phyloP scores from a whole-genome alignment of 2,113 vertebrate genomes.

The Gadus macrocephalus region DNA sequence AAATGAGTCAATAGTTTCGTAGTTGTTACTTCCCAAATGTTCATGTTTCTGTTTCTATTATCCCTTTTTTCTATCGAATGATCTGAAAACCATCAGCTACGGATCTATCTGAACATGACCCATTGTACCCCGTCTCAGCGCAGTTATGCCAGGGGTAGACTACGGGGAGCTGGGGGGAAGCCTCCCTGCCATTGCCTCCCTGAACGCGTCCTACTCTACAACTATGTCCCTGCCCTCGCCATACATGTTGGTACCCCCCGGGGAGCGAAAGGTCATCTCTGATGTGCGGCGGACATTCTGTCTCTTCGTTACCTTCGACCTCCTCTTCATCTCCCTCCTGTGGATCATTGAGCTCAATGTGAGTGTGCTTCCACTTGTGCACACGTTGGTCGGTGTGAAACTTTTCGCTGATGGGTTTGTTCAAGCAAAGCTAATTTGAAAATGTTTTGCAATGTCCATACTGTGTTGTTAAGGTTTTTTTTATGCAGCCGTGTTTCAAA shows the following conservation, averaged over 20 bases:
- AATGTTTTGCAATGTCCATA: too few relatives aligned
- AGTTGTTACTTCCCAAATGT: too few relatives aligned
- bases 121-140: conserved; percentile 18
- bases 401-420: too few relatives aligned
- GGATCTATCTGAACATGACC: conserved; percentile 12
- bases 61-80: too few relatives aligned
- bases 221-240: conserved; percentile 73
- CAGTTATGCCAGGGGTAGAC: conserved; percentile 69
- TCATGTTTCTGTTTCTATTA: too few relatives aligned
- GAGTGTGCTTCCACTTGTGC: conserved; percentile 14
- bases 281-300: conserved; percentile 98
- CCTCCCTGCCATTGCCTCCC: conserved; percentile 86
- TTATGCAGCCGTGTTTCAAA: too few relatives aligned
- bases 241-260: conserved; percentile 57
- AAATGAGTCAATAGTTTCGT: too few relatives aligned
- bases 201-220: conserved; percentile 81
- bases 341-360: conserved; percentile 98
- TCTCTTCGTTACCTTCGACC: conserved; percentile 96
- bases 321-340: conserved; percentile 92
- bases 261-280: conserved; percentile 81
- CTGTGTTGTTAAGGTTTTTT: too few relatives aligned
- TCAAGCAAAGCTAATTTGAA: too few relatives aligned
- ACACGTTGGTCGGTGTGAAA: too few relatives aligned
- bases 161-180: conserved; percentile 80
- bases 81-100: too few relatives aligned